Base-by-base conservation (phyloP, 2,113 vertebrate genomes). In the Turdus rufiventris region DNA sequence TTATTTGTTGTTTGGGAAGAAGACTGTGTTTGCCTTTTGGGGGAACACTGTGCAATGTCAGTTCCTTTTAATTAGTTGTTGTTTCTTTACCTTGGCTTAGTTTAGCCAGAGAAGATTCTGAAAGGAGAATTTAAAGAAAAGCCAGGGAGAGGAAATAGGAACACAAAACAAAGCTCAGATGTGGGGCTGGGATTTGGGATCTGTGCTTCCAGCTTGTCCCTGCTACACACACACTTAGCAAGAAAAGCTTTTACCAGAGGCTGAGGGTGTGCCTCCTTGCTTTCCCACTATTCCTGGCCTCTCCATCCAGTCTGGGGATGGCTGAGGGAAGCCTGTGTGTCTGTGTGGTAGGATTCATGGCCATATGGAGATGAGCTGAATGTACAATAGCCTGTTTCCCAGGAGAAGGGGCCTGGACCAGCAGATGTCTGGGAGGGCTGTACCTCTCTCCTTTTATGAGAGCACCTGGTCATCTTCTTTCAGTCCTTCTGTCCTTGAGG, bases 1-100 rank as follows among this genome's bases (percentile, higher is more conserved):
- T 94, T 88, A 16, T 53, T 85, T 93, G 56, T 83, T 88, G 60
- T 85, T 93, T 89, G 70, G 85, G 63, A 88, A 50, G 80, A 78
- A 56, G 74, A 20, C 66, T 48, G n/a, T 73, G 62, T 95, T 95
- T 96, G 82, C 56, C n/a, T 91, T 91, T 88, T 1, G 14, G 23
- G 40, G 25, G 24, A 36, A 45, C 43, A 13, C 76, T 50, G 47
- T 43, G 60, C 53, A 73, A 50, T 26, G 43, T 24, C 47, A 50
- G 42, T 54, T 87, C 8, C 5, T 87, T 92, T 91, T 72, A 85
- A 66, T 88, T 53, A 72, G 51, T 63, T 86, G 63, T 51, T 71
- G 13, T 70, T 94, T 89, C 66, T 91, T 94, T 94, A 85, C 89
- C 54, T 88, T 70, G 89, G 48, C 33, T 77, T 66, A 15, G 4